These are phyloP conservation scores for Caenorhabditis auriculariae DNA, from an alignment of 2,888 invertebrate genomes.

Conservation along the genomic window DNA sequence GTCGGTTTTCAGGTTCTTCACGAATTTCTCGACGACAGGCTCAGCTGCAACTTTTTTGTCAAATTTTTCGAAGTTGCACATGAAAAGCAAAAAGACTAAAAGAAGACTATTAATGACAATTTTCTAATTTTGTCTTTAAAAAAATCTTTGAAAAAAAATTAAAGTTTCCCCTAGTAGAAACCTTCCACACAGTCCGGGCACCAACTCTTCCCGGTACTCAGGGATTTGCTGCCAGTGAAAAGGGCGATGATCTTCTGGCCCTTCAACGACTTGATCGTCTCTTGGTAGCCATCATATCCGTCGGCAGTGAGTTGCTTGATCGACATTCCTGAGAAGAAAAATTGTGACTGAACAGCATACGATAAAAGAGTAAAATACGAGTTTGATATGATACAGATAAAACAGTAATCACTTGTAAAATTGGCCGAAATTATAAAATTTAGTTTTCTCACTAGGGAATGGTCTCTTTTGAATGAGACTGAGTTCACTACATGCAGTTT, in stretches of 20 bases:
- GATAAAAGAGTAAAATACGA: no score
- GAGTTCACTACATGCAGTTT: no score
- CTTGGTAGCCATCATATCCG: slow-evolving; percentile 33
- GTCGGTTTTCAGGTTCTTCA: slow-evolving; percentile 9
- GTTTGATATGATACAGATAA: no score
- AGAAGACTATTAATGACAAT: no score
- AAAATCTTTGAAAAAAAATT: neutral
- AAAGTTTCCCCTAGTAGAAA: neutral
- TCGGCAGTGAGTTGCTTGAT: slow-evolving; percentile 18
- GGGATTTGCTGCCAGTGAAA: slow-evolving; percentile 41
- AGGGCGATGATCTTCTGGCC: slow-evolving; percentile 20
- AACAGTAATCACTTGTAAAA: no score
- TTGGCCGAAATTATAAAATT: no score
- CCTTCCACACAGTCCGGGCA: slow-evolving; percentile 52
- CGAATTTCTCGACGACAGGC: slow-evolving; percentile 36
- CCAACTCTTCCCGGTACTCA: slow-evolving; percentile 45
- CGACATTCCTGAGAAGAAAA: no score
- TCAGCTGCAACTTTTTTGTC: slow-evolving; percentile 40
- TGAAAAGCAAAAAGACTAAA: no score
- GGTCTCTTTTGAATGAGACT: no score
- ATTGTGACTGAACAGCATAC: no score
- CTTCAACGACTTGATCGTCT: slow-evolving; percentile 3
- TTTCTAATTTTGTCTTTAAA: neutral
- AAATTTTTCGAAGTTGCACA: no score
- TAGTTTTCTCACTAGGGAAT: no score